Percentiles rank a stretch among this genome's conserved stretches.
Evolutionary conservation across 2,113 vertebrate species (phyloP).

Genomic region (Corythaixoides concolor): DNA sequence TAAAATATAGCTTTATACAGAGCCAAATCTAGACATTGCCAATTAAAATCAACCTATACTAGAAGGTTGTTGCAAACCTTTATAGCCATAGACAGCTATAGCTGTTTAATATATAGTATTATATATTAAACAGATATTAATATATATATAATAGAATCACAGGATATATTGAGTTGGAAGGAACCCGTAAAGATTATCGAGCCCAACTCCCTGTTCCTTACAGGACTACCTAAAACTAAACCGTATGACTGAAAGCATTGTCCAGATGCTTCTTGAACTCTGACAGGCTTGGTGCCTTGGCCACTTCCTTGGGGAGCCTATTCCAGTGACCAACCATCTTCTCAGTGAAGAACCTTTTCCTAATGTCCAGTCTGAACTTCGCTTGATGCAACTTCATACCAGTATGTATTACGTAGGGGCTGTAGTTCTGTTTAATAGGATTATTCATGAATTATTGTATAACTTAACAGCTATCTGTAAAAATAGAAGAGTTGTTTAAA

Average conservation of each 20-base stretch:
- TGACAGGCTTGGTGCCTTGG: neutral
- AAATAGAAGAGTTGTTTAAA: neutral
- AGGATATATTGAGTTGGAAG: neutral
- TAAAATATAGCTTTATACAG: neutral
- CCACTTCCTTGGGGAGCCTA: neutral
- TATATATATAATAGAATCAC: neutral
- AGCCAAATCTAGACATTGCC: neutral
- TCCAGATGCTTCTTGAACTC: neutral
- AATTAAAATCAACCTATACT: neutral
- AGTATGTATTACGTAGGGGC: neutral
- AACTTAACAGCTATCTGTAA: neutral
- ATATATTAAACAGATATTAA: neutral
- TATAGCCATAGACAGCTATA: neutral
- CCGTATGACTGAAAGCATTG: neutral
- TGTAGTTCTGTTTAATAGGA: neutral
- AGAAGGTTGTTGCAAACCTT: neutral
- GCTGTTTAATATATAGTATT: neutral
- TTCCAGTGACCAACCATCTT: neutral
- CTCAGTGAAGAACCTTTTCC: too few species aligned
- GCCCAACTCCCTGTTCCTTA: neutral
- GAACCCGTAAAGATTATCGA: rapidly evolving
- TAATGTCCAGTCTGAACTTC: neutral
- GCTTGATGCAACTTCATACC: neutral
- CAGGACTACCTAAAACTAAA: neutral
- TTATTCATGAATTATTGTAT: neutral